Evolutionary conservation across 2,113 vertebrate species (phyloP), one percentile per base, ranked within the genome.

Genomic region (Carettochelys insculpta): DNA sequence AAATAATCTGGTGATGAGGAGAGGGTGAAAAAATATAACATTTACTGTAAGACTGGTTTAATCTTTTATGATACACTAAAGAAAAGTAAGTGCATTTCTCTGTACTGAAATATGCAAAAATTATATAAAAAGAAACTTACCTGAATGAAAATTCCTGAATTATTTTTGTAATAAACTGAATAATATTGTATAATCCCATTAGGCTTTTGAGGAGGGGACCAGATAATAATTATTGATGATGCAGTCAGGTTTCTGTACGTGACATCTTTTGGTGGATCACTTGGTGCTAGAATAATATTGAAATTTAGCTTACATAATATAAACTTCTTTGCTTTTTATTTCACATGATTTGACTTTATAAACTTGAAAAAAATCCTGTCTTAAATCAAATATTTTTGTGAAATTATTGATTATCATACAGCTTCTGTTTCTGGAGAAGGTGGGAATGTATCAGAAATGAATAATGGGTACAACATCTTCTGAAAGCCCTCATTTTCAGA

Each of bases 171-270:
- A 97, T 98, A 98, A 97, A 99, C 96, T 34, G 98, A 98, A 95
- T 99, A 99, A 93, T 98, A 97, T 38, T 97, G 95, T 96, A 99
- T 98, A 90, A 98, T 97, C 78, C 99, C 99, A 94, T 99, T 99
- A 80, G 99, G 98, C 73, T 99, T 97, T 86, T 96, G 97, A 61
- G 99, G 98, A 89, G 99, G 98, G 16, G 80, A 96, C 99, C 99
- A 99, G 88, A 96, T 98, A 12, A 99, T 80, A 89, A 96, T 97
- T 94, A 99, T 92, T 77, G 98, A 98, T 54, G 98, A 98, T 80
- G 98, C 97, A 27, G 98, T 98, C 88, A 98, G 96, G 88, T 99
- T 98, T 94, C 92, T 96, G 94, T 98, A 96, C 34, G 96, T 96
- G 75, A 99, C 93, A 94, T 98, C 98, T 97, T 97, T 98, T 0